Base-by-base conservation (phyloP, 2,113 vertebrate genomes). In the Strigops habroptila region DNA sequence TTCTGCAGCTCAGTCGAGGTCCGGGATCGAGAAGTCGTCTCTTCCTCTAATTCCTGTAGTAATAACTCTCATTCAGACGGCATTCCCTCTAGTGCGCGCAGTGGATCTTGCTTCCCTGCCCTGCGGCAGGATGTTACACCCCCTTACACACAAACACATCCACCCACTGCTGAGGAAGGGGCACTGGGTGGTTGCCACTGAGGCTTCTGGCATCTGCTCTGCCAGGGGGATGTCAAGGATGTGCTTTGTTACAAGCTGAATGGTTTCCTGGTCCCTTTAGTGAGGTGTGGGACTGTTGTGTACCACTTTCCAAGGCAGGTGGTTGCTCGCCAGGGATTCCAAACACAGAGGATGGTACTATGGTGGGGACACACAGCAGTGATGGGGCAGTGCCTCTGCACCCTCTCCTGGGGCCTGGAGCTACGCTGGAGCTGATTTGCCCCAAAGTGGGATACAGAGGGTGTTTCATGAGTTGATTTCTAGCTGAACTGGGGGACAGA, bases 241-340 rank as follows among this genome's bases (percentile, higher is more conserved):
- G 0, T 4, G 35, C 31, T 33, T 7, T 1, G 9, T 14, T 12
- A 14, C 39, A 9, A 28, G 43, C 14, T 55, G 25, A 18, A 0
- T 12, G 59, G 41, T 65, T n/a, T 53, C 46, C 31, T 24, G 6
- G 22, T 60, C 43, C 31, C 12, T 33, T 35, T 28, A 9, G 37
- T 19, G 81, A 37, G 44, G 18, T 17, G 41, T 1, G 5, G 62
- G 19, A 27, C 68, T 27, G 18, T 0, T 0, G 0, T 9, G 25
- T 17, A 25, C 30, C 30, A 2, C 69, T 31, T 52, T 8, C n/a
- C 35, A 19, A 18, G 59, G 24, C 21, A 35, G 6, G 5, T 31
- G 37, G 18, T 16, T 51, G 52, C 52, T 68, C 49, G 18, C 19
- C 2, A 0, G 53, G 30, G 30, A 15, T 24, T 46, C 46, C 44